Conservation (phyloP, 2,797 vertebrate species). For the Falco berigora region DNA sequence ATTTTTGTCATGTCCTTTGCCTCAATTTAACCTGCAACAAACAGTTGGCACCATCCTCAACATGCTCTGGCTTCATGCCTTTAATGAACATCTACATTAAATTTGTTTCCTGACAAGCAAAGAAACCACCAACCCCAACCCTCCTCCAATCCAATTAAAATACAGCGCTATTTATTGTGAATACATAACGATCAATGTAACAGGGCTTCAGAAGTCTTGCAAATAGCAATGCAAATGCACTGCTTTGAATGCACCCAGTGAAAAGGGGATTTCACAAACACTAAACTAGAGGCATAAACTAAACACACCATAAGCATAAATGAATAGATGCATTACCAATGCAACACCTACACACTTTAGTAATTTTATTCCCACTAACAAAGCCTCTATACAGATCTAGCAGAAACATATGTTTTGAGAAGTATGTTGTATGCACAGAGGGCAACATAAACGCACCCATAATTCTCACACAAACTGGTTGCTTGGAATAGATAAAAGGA, state of each 20-base stretch:
- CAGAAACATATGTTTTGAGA: not conserved
- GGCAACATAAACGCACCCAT: not conserved
- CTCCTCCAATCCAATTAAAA: not conserved
- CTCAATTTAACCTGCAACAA: not conserved
- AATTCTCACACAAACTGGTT: not conserved
- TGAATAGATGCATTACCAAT: not conserved
- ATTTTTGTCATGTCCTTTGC: not conserved
- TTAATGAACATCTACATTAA: not conserved
- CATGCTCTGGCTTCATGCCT: not conserved
- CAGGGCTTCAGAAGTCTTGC: not conserved
- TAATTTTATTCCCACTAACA: not conserved
- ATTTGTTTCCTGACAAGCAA: not conserved
- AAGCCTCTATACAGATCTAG: not conserved
- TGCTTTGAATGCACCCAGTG: not conserved
- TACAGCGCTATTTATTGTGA: not conserved
- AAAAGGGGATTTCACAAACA: not conserved
- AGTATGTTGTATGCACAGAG: not conserved
- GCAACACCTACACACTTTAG: not conserved
- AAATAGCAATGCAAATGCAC: not conserved
- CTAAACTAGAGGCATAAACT: not conserved
- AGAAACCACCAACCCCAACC: not conserved
- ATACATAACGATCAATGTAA: fast-evolving
- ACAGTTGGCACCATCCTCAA: not conserved
- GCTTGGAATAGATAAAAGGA: not conserved
- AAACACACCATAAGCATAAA: not conserved